Conservation (phyloP, 1,140 invertebrate genomes). For the Drosophila sechellia region DNA sequence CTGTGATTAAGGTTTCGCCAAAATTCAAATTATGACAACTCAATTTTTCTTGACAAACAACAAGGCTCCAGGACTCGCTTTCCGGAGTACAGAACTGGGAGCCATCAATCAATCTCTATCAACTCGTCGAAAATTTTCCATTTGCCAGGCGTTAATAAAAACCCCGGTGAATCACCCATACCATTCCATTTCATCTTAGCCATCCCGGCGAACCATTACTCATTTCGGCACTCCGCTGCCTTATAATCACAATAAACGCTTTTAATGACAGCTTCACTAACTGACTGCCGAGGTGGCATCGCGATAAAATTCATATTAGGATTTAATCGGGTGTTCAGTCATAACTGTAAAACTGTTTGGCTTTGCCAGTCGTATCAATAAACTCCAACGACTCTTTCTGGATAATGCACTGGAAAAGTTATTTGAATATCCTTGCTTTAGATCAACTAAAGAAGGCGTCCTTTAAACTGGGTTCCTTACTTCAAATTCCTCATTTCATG, state of each 20-base stretch:
- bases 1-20: slow-evolving; percentile 13
- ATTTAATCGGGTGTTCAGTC: slow-evolving; percentile 76
- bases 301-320: slow-evolving; percentile 78
- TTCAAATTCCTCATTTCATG: too few species aligned
- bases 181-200: background rate
- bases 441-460: too few species aligned
- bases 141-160: slow-evolving; percentile 70
- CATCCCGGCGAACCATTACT: slow-evolving; percentile 42
- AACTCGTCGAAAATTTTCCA: slow-evolving; percentile 62
- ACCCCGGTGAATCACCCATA: slow-evolving; percentile 26
- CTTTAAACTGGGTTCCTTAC: too few species aligned
- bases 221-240: slow-evolving; percentile 48
- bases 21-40: slow-evolving; percentile 70
- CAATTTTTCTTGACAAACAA: slow-evolving; percentile 66
- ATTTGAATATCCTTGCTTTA: background rate
- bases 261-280: slow-evolving; percentile 62
- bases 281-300: slow-evolving; percentile 32
- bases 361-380: slow-evolving; percentile 62
- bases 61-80: slow-evolving; percentile 4
- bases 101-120: slow-evolving; percentile 76
- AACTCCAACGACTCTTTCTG: slow-evolving; percentile 57
- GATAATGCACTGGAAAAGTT: slow-evolving; percentile 8
- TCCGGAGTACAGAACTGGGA: slow-evolving; percentile 3
- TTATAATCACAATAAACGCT: slow-evolving; percentile 70
- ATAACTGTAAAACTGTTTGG: slow-evolving; percentile 64